Base-by-base conservation (phyloP, 2,797 vertebrate genomes). In the Columba guinea region DNA sequence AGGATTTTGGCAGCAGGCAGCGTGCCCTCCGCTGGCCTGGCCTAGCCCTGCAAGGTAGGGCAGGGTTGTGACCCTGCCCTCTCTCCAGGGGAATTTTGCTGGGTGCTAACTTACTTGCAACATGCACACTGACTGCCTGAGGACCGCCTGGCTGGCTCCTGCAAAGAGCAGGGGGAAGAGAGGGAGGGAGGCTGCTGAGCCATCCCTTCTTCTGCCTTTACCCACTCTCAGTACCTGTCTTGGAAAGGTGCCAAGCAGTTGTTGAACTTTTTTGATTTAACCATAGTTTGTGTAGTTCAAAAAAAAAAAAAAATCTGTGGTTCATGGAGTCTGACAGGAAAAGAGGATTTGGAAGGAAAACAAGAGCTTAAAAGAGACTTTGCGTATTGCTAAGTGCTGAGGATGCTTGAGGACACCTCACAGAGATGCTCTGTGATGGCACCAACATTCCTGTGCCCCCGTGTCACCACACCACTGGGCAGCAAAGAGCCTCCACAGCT, bases 61-160 rank as follows among this genome's bases (percentile, higher is more conserved):
- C n/a, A 74, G 58, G 62, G 10, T 24, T 55, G 15, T 16, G 49
- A 56, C 13, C 27, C 39, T 74, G 22, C 24, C 39, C 7, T 58
- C 13, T 74, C 60, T 63, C 49, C 53, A 26, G 18, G 26, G 15
- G 4, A 78, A 27, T 48, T 65, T 58, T 74, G 4, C 46, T 39
- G 52, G 32, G 35, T 58, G 48, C 13, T 37, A 35, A 27, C 1
- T 0, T 48, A 65, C 7, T 12, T 0, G 3, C 44, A 52, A 52
- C 0, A 0, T 18, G 7, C n/a, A n/a, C 27, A 4, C 16, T 3
- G 30, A 10, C 5, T 2, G 2, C 13, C 5, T 3, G 3, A 48
- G 49, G 44, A 74, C 24, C 20, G 16, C 19, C 34, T 11, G 26
- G 3, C 10, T 62, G 28, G 27, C 15, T 84, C 23, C 49, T 70